Evolutionary conservation across 2,113 vertebrate species (phyloP).

Genomic region (Pachyramphus minor): DNA sequence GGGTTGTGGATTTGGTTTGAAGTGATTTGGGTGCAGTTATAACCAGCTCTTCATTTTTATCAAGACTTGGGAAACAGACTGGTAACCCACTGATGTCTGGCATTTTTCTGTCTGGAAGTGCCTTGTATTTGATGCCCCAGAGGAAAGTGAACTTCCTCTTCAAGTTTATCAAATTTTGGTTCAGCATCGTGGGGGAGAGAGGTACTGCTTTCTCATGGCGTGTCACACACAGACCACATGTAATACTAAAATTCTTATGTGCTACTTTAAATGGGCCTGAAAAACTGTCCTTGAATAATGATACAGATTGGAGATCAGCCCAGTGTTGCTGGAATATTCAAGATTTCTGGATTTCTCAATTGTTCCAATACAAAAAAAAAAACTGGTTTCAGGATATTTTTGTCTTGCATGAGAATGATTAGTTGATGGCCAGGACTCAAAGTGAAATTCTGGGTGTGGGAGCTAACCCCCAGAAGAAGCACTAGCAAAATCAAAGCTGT

Average conservation of each 20-base stretch:
- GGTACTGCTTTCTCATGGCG: neutral
- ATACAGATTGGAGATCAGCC: neutral
- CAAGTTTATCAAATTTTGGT: neutral
- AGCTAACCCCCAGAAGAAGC: neutral
- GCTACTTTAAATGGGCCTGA: neutral
- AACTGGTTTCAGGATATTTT: neutral
- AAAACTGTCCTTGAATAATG: neutral
- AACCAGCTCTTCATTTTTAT: neutral
- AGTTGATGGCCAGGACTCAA: neutral
- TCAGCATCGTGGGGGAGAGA: neutral
- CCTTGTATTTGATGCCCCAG: neutral
- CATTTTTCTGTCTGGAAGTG: neutral
- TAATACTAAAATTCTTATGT: neutral
- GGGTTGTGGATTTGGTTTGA: neutral
- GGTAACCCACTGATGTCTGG: neutral
- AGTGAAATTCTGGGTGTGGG: neutral
- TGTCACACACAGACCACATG: neutral
- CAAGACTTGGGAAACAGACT: neutral
- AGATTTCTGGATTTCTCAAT: neutral
- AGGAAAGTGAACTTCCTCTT: neutral
- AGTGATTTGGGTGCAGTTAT: neutral
- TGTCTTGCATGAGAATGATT: neutral
- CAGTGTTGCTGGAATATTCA: neutral
- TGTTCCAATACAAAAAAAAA: neutral
- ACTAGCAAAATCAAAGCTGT: neutral